Evolutionary conservation across 92 coral and sea anemone genomes (phyloP).

Genomic region (Plumapathes pennacea): DNA sequence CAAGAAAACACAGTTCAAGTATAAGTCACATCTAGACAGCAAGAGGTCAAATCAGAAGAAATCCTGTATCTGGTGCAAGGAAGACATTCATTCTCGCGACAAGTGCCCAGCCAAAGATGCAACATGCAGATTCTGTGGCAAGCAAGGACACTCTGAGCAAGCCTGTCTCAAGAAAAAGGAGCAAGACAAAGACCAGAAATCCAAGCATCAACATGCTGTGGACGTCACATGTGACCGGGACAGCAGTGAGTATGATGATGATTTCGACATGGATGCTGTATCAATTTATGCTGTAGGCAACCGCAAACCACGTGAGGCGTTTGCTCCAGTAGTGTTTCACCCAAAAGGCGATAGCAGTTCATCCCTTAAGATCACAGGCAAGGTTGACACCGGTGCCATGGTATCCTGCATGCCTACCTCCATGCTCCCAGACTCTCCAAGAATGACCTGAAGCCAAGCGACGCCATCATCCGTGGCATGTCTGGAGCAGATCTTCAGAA

Average conservation of each 20-base stretch:
- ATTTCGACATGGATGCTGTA: slow-evolving; percentile 38
- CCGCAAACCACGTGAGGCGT: slow-evolving; percentile 39
- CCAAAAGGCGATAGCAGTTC: slow-evolving; percentile 11
- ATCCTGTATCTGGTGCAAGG: slow-evolving; percentile 29
- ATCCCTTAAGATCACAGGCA: slow-evolving; percentile 28
- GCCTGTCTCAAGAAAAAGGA: slow-evolving; percentile 42
- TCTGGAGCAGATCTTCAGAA: slow-evolving; percentile 60
- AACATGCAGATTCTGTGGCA: slow-evolving; percentile 53
- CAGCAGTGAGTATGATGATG: slow-evolving; percentile 48
- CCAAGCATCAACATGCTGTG: slow-evolving; percentile 43
- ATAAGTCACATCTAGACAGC: slow-evolving; percentile 7
- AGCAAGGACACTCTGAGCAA: slow-evolving; percentile 54
- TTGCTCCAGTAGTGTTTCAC: slow-evolving; percentile 46
- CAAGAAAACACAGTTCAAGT: slow-evolving; percentile 13
- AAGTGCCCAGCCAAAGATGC: slow-evolving; percentile 57
- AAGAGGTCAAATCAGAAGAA: slow-evolving; percentile 23
- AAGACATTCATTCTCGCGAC: slow-evolving; percentile 40
- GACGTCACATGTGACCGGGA: slow-evolving; percentile 39
- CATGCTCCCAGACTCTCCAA: slow-evolving; percentile 43
- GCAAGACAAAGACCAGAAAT: background rate
- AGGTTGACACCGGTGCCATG: slow-evolving; percentile 59
- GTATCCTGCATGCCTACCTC: slow-evolving; percentile 52
- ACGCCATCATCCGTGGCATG: slow-evolving; percentile 39
- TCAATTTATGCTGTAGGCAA: slow-evolving; percentile 27
- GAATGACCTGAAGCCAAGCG: slow-evolving; percentile 38